Percentiles rank a stretch among this genome's conserved stretches.
Evolutionary conservation across 2,888 invertebrate species (phyloP).

Genomic region (Noctua janthe): DNA sequence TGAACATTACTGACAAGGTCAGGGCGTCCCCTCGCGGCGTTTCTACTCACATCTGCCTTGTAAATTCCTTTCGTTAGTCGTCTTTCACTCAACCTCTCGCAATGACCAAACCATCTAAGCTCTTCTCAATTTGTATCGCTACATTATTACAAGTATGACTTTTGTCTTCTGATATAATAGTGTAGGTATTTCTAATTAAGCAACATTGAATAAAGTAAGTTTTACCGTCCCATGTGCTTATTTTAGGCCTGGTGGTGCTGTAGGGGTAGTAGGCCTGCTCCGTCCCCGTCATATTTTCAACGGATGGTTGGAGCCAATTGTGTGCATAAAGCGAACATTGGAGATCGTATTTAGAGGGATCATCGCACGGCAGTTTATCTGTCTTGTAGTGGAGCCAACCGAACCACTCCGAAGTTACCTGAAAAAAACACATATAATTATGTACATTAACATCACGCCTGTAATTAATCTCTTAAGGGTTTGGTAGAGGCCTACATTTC

Average conservation of each 20-base stretch:
- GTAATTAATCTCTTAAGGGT: neutral
- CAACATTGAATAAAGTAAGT: neutral
- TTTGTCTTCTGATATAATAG: neutral
- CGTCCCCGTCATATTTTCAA: constrained; percentile 79
- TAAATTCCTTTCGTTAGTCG: neutral
- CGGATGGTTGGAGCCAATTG: constrained; percentile 77
- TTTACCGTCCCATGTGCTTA: constrained; percentile 81
- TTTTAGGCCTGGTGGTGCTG: constrained; percentile 71
- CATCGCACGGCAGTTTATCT: constrained; percentile 80
- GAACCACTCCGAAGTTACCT: constrained; percentile 98
- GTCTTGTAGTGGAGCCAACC: constrained; percentile 99
- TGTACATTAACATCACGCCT: neutral
- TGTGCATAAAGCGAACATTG: constrained; percentile 70
- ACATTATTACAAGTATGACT: neutral
- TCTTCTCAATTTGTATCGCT: neutral
- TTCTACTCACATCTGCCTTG: neutral
- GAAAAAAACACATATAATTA: constrained; percentile 3
- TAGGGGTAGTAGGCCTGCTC: constrained; percentile 79
- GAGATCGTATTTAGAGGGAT: constrained; percentile 77
- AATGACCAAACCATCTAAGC: neutral
- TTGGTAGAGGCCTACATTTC: neutral
- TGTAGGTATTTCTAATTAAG: neutral
- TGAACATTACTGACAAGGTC: neutral
- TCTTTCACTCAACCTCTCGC: neutral
- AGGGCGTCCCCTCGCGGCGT: neutral